Evolutionary conservation across 37 sponge, comb jelly and placozoan genomes (phyloP).

Genomic region (Diacarnus erythraeanus): DNA sequence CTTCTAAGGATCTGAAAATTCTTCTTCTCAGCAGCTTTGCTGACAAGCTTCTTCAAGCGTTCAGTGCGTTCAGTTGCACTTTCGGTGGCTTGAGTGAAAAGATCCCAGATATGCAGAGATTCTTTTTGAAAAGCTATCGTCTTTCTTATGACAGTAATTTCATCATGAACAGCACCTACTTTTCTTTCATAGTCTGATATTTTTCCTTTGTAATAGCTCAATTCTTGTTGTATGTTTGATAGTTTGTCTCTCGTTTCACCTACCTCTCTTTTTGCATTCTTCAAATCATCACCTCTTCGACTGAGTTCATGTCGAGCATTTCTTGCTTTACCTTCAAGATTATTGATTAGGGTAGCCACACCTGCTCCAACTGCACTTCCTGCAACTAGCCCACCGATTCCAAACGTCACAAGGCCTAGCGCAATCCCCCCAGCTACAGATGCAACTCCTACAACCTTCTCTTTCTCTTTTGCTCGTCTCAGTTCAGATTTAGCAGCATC

Average conservation of each 20-base stretch:
- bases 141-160: conserved; percentile 11
- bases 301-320: background rate
- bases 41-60: conserved; percentile 15
- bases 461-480: background rate
- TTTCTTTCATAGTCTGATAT: background rate
- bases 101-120: conserved; percentile 2
- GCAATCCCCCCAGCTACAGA: background rate
- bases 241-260: background rate
- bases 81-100: background rate
- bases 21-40: conserved; percentile 7
- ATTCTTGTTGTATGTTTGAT: background rate
- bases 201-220: background rate
- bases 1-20: background rate
- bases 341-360: conserved; percentile 16
- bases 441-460: background rate
- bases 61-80: conserved; percentile 4
- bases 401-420: background rate
- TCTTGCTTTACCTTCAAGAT: background rate
- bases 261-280: background rate
- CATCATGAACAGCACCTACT: background rate
- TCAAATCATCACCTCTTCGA: background rate
- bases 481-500: background rate
- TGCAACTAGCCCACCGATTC: background rate
- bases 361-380: conserved; percentile 1
- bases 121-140: conserved; percentile 8